Base-by-base conservation (phyloP, 2,888 invertebrate genomes). In the Dasysyrphus albostriatus region DNA sequence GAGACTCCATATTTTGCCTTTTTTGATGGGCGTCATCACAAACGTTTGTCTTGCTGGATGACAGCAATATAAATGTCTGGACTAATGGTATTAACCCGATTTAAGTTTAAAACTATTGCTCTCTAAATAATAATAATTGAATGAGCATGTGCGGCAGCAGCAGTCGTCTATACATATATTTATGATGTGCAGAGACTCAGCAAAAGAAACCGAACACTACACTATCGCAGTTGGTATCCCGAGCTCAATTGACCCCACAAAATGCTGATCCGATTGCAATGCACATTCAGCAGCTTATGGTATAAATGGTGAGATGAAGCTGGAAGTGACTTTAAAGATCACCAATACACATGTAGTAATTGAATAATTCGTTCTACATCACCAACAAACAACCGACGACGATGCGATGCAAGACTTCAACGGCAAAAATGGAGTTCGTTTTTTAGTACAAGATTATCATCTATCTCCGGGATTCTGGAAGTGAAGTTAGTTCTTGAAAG, bases 51-150 rank as follows among this genome's bases (percentile, higher is more conserved):
- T n/a, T 65, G 14, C 42, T n/a, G 19, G 19, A 32, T 49, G 67
- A 67, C 67, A 67, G 67, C 47, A 67, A 67, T 49, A 49, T 49
- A 67, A n/a, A n/a, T 67, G 47, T 44, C 73, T 39, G 49, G 61
- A 51, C 65, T 73, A 69, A 78, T 73, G 72, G 37, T 67, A 56
- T 78, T 74, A 83, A 83, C 83, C 79, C 74, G 83, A 69, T 79
- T 79, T 49, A 49, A 49, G 49, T 63, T 44, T 9, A 44, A 63
- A 47, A 63, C 63, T 47, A 63, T 63, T 32, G 76, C 56, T 72
- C 56, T 78, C 39, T 65, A 39, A 73, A 67, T 49, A 34, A 67
- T 67, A 74, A 74, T 74, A 80, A 80, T 80, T 80, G 74, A 80
- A 74, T 74, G 59, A 51, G 49, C 80, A 67, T 74, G 67, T 58